Evolutionary conservation across 2,888 invertebrate species (phyloP), one percentile per base, ranked within the genome.

Genomic region (Bellardia bayeri): DNA sequence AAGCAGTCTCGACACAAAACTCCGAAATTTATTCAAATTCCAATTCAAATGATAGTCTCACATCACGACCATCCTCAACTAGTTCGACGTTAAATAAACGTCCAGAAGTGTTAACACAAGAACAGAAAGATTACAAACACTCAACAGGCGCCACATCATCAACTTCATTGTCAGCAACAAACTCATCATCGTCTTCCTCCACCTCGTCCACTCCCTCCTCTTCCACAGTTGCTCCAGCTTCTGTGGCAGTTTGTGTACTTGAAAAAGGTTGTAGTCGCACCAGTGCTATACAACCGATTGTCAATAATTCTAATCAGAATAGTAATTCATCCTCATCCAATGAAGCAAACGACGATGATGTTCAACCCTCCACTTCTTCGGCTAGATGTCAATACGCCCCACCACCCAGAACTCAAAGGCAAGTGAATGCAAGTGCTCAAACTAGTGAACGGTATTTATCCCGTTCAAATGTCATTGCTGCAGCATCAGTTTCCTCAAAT

Each of bases 41-140:
- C 66, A 93, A 92, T 90, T 93, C 93, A 76, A 93, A 93, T 89
- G 93, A 94, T 83, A 92, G 92, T 85, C 85, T 91, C 23, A 89
- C 88, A 79, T 87, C 82, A 45, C 89, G 89, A 82, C 89, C 89
- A 85, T 89, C 90, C 45, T 89, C 90, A 80, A 90, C 90, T 72
- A 90, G 82, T 81, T 90, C 89, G 87, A 86, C 91, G 56, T 37
- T 71, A 37, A 63, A 56, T 49, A 83, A 89, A 89, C 88, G 68
- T 7, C 13, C 37, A 45, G 84, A 74, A 84, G 54, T 68, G 14
- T 56, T 66, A 72, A 84, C 69, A 84, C 89, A 81, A 76, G 88
- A 89, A 81, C 81, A 61, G 87, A 85, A 81, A 33, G 6, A 54
- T n/a, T 51, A 69, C 51, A 85, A 74, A 78, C 66, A 88, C 74